Base-by-base conservation (phyloP, 2,113 vertebrate genomes). In the Motacilla alba region DNA sequence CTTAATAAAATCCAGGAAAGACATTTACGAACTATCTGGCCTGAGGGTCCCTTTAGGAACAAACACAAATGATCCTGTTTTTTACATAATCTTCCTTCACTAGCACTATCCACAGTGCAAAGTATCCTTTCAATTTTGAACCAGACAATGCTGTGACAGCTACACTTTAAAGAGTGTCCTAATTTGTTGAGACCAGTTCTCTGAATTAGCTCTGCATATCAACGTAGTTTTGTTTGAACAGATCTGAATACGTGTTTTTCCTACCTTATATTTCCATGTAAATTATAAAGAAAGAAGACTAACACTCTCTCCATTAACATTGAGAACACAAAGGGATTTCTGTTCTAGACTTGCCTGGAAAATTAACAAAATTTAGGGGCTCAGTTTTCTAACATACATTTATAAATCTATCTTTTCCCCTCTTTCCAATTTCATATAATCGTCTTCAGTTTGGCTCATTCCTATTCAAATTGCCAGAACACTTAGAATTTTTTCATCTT, bases 1-100 rank as follows among this genome's bases (percentile, higher is more conserved):
- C 33, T 89, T 91, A 95, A 94, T 84, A 97, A 95, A 96, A 87
- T 39, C 31, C 56, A 83, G 41, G 28, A 81, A 89, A 84, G 66
- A 68, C 89, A 91, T 95, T 85, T 91, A 62, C 0, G 0, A 93
- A 85, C 49, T 53, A 58, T 73, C 20, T 73, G 46, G 52, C 93
- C 77, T 82, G 49, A 79, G 81, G 77, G 77, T 56, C 49, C 41
- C 62, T 87, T 93, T 89, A 78, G 87, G 87, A 94, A 82, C n/a
- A 91, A 92, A 91, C 62, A 82, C 21, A 94, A 94, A 82, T 74
- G 17, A 39, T 87, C 87, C 52, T 68, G 15, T 13, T 86, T 89
- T 89, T 67, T 21, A 62, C 53, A 72, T 76, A 53, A 76, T 73
- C 41, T 79, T 79, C 41, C 66, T 77, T 89, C n/a, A 56, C 66